Base-by-base conservation (phyloP, 2,797 vertebrate species). In the Pseudochirops cupreus region DNA sequence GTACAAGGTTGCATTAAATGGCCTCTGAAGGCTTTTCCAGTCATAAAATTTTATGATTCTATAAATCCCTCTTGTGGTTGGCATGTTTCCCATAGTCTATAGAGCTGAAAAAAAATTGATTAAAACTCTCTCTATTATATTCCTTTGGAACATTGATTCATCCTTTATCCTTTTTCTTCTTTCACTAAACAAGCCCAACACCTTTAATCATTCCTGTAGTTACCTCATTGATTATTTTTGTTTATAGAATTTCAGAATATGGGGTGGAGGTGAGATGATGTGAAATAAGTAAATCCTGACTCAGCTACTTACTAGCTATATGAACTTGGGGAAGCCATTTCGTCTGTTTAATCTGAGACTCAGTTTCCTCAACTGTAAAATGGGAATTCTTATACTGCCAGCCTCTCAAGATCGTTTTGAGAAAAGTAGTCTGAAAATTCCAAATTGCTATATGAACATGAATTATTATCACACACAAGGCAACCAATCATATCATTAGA, bases 151-250 rank as follows among this genome's bases (percentile, higher is more conserved):
- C n/a, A 74, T 7, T 21, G n/a, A 74, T 5, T 74, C n/a, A 74
- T 74, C 16, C 16, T 1, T n/a, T 74, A 39, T 56, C 92, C 54
- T 90, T 12, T 12, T 93, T n/a, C 29, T 56, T 39, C 31, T 59
- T 95, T 74, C 29, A 2, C 24, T 39, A 90, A 90, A 5, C n/a
- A 53, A 28, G 87, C 21, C 0, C 90, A 59, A 90, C 91, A 91
- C 53, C 57, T 95, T 94, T 92, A 94, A n/a, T 29, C 67, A 89
- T n/a, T n/a, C 4, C 62, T 82, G 24, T 95, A 56, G 59, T 82
- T 59, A 39, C 87, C 67, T 62, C 57, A n/a, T 39, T 90, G n/a
- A n/a, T 7, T 92, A 0, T 46, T 92, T 21, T 57, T 95, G 21
- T 92, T 96, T 59, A 16, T 12, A 94, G 91, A 91, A 56, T 57